phyloP scores from a whole-genome alignment of 2,113 vertebrate species.

The Oenanthe oenanthe region DNA sequence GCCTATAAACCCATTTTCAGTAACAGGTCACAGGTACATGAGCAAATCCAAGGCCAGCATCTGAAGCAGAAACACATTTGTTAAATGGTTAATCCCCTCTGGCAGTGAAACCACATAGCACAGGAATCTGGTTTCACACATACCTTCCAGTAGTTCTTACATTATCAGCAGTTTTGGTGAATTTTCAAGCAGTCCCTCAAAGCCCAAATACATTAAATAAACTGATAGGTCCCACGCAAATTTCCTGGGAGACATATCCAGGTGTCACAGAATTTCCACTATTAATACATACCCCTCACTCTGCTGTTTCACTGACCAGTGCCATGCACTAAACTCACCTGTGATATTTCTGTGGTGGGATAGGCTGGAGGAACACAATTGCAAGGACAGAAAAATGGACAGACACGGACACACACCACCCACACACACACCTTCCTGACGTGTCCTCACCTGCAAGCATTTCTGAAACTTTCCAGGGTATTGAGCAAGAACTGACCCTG shows the following conservation, averaged over 20 bases:
- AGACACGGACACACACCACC: neutral
- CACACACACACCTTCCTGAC: neutral
- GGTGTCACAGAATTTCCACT: neutral
- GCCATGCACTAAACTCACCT: neutral
- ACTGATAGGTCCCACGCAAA: neutral
- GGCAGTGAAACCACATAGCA: neutral
- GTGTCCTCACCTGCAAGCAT: conserved; percentile 87
- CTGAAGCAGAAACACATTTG: neutral
- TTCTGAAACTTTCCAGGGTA: conserved; percentile 84
- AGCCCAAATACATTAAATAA: neutral
- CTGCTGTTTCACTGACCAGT: neutral
- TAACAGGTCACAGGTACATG: neutral
- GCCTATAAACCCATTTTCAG: neutral
- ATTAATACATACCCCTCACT: neutral
- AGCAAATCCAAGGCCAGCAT: neutral
- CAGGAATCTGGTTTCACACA: neutral
- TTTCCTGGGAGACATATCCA: neutral
- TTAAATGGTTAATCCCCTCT: neutral
- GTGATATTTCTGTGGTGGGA: neutral
- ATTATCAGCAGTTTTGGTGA: neutral
- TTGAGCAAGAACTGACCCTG: conserved; percentile 79
- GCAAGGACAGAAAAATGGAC: neutral
- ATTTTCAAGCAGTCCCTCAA: neutral
- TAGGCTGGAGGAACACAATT: neutral
- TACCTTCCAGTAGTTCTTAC: neutral